Conservation (phyloP, 2,888 invertebrate genomes). For the Cotesia congregata region DNA sequence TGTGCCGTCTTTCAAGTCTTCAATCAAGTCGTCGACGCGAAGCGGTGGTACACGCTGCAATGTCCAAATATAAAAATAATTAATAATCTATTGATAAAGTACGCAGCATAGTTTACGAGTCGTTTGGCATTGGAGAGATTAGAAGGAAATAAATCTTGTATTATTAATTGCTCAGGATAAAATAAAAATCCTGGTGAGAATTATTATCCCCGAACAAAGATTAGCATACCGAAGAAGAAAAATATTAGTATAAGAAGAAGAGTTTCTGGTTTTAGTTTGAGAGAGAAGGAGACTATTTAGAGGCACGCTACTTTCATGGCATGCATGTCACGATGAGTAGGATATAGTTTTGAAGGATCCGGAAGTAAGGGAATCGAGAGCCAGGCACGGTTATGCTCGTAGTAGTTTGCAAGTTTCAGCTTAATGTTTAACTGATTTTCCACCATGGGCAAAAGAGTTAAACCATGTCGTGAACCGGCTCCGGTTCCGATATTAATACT, state of each 20-base stretch:
- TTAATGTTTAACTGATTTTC: slow-evolving; percentile 30
- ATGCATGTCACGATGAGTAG: slow-evolving; percentile 52
- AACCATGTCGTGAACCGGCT: slow-evolving; percentile 45
- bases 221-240: neutral
- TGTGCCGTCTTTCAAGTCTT: slow-evolving; percentile 96
- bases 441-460: slow-evolving; percentile 26
- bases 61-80: slow-evolving; percentile 23
- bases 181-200: neutral
- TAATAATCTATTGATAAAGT: neutral
- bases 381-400: slow-evolving; percentile 54
- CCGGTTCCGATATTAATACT: slow-evolving; percentile 31
- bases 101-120: neutral
- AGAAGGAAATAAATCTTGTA: neutral
- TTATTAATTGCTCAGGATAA: neutral
- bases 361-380: slow-evolving; percentile 61
- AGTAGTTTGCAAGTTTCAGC: slow-evolving; percentile 51
- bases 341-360: slow-evolving; percentile 61
- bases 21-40: slow-evolving; percentile 93
- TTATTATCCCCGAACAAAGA: neutral
- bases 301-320: slow-evolving; percentile 42
- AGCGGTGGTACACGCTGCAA: slow-evolving; percentile 91
- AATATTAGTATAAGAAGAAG: neutral
- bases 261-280: neutral
- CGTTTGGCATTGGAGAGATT: neutral
- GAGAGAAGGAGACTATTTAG: slow-evolving; percentile 37